A percentile compares a stretch with the other conserved stretches of the same genome.
Evolutionary conservation across 2,113 vertebrate species (phyloP).

Genomic region (Grantiella picta): DNA sequence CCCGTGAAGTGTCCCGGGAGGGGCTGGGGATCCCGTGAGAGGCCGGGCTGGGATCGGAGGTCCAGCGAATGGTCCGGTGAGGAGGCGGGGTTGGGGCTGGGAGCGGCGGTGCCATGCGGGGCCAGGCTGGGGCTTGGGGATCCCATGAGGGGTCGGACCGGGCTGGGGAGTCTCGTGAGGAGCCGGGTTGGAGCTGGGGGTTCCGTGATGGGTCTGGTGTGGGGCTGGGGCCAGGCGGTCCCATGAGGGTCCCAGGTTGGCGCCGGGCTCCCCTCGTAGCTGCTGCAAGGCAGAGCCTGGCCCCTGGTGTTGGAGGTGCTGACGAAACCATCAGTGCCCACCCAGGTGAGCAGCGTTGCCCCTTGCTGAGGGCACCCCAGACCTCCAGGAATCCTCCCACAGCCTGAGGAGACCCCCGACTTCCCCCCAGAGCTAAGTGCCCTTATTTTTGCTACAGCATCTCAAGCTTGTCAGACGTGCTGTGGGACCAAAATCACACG

Average conservation of each 20-base stretch:
- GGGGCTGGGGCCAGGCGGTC: background rate
- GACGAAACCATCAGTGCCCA: background rate
- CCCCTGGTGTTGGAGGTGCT: background rate
- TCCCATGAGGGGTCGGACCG: too few species aligned
- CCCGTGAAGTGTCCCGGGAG: background rate
- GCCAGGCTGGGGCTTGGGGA: fast-evolving
- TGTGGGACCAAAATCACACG: background rate
- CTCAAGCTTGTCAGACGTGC: background rate
- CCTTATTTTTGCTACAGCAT: fast-evolving
- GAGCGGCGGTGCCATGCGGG: too few species aligned
- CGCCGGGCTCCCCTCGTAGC: fast-evolving
- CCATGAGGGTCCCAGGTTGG: background rate
- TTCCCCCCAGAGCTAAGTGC: too few species aligned
- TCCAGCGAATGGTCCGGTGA: background rate
- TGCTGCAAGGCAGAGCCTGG: background rate
- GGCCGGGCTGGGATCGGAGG: fast-evolving
- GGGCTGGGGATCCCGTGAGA: background rate
- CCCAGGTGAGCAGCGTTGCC: background rate
- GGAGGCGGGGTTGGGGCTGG: fast-evolving
- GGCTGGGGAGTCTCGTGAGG: too few species aligned
- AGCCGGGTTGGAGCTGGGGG: background rate
- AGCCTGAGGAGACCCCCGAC: background rate
- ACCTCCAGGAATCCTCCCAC: too few species aligned
- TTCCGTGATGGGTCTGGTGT: background rate
- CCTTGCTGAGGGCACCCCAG: background rate